These are phyloP conservation scores for Rhysida immarginata DNA, from an alignment of 1,140 invertebrate species.

Conservation along the genomic window DNA sequence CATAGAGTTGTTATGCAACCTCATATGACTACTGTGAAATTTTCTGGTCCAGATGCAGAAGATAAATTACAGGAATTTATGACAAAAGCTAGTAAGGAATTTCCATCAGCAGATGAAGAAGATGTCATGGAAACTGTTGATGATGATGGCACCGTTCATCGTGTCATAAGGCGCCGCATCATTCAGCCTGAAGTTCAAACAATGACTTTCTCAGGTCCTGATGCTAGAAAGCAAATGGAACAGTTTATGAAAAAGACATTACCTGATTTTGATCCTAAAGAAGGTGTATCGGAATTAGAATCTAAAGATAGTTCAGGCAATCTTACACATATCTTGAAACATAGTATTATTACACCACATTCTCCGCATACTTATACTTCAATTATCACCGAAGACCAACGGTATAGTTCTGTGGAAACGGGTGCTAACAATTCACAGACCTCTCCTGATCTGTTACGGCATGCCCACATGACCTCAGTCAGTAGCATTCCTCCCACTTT, in stretches of 20 bases:
- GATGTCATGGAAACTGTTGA: constrained; percentile 4
- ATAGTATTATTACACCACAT: constrained; percentile 4
- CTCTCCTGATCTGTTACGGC: not conserved
- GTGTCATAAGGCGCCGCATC: constrained; percentile 6
- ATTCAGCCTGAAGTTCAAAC: constrained; percentile 15
- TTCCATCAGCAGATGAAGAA: not conserved
- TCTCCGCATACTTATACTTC: not conserved
- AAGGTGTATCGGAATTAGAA: constrained; percentile 13
- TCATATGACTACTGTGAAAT: constrained; percentile 28
- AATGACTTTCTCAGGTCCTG: constrained; percentile 15
- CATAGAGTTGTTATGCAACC: constrained; percentile 32
- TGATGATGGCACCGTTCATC: not conserved
- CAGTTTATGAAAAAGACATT: constrained; percentile 14
- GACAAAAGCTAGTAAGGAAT: constrained; percentile 6
- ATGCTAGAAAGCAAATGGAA: constrained; percentile 16
- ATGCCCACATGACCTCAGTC: not conserved
- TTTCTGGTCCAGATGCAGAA: constrained; percentile 38
- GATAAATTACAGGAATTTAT: constrained; percentile 34
- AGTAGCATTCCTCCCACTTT: not conserved
- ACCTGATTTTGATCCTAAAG: constrained; percentile 10
- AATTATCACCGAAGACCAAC: not conserved
- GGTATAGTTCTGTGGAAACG: not conserved
- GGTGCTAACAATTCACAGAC: not conserved
- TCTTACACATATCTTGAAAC: constrained; percentile 16
- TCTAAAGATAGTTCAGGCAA: constrained; percentile 16